These are phyloP conservation scores for Neoaliturus tenellus DNA, from an alignment of 2,888 invertebrate genomes.

Conservation along the genomic window DNA sequence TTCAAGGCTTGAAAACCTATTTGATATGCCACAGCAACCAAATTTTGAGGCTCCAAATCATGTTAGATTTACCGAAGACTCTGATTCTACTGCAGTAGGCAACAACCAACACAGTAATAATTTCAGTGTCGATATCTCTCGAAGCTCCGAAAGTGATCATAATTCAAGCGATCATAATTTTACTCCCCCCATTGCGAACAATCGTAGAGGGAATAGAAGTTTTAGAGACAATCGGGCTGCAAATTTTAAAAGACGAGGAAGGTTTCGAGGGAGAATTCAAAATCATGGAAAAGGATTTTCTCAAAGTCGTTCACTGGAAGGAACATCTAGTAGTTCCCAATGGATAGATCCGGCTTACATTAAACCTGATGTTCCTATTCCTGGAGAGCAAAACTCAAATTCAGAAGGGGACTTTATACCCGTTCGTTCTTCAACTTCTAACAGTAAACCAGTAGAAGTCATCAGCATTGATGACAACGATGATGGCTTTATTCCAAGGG, in stretches of 20 bases:
- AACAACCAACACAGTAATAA: neutral
- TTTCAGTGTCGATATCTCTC: neutral
- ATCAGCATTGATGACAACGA: neutral
- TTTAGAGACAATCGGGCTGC: conserved; percentile 3
- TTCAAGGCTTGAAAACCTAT: neutral
- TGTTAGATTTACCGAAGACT: conserved; percentile 23
- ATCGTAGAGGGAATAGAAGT: neutral
- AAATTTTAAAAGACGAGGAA: neutral
- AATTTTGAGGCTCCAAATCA: conserved; percentile 6
- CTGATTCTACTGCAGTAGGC: neutral
- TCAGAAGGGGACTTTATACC: neutral
- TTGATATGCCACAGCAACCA: neutral
- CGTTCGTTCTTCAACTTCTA: neutral
- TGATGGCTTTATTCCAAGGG: neutral
- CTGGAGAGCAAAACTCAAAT: neutral
- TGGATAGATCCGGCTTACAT: conserved; percentile 22
- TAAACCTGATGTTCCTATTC: conserved; percentile 11
- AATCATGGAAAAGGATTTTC: neutral
- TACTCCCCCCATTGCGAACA: neutral
- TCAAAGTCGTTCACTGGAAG: neutral
- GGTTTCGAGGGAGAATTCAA: neutral
- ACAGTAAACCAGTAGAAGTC: neutral
- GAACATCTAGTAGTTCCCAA: neutral
- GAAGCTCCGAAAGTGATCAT: neutral
- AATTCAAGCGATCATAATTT: neutral